Conservation (phyloP, 2,113 vertebrate genomes). For the Centropus bengalensis region DNA sequence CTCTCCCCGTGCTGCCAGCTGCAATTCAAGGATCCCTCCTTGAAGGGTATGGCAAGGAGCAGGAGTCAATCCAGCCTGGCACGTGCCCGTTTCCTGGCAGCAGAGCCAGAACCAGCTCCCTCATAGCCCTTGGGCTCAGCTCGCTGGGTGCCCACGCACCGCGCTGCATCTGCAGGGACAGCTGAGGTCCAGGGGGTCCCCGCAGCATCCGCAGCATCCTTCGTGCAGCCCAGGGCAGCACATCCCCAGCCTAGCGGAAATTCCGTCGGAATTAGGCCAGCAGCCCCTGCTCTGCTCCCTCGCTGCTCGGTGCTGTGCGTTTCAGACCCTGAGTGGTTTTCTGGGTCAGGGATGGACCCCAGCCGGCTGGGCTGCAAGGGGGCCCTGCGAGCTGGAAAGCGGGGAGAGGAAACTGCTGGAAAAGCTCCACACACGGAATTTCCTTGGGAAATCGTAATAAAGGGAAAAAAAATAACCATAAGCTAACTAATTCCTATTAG, state of each 20-base stretch:
- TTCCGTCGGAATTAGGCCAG: neutral
- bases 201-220: too few species aligned
- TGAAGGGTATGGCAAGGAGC: neutral
- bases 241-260: neutral
- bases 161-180: fast-evolving
- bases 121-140: neutral
- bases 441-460: slow-evolving; percentile 33
- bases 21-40: neutral
- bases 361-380: fast-evolving
- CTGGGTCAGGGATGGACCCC: neutral
- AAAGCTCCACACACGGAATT: neutral
- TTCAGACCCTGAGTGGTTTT: fast-evolving
- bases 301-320: fast-evolving
- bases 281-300: neutral
- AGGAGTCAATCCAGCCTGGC: neutral
- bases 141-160: too few species aligned
- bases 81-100: fast-evolving
- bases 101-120: neutral
- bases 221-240: neutral
- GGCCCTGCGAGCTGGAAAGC: neutral
- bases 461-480: neutral
- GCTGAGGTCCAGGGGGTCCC: neutral
- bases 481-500: slow-evolving; percentile 69
- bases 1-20: neutral
- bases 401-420: neutral